These are phyloP conservation scores for Bubo blakistoni DNA, from an alignment of 2,113 vertebrate genomes.

Conservation along the genomic window DNA sequence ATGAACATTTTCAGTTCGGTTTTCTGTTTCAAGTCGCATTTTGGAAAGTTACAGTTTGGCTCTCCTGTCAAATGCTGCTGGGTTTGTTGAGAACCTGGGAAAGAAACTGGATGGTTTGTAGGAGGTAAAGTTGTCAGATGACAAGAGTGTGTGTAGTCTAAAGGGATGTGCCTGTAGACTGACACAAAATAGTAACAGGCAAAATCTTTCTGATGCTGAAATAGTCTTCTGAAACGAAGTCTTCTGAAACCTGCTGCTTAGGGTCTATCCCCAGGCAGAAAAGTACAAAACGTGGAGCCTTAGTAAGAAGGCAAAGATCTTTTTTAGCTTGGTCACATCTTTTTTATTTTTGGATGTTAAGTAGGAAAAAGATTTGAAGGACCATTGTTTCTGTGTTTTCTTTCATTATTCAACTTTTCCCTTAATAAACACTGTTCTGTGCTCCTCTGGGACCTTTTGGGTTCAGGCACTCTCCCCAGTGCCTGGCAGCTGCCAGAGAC, in stretches of 20 bases:
- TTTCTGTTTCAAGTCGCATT: not conserved
- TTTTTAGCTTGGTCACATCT: not conserved
- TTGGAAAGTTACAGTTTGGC: not conserved
- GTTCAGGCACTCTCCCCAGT: constrained; percentile 8
- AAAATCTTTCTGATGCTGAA: not conserved
- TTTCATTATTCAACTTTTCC: constrained; percentile 30
- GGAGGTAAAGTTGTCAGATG: not conserved
- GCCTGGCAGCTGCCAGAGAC: constrained; percentile 26
- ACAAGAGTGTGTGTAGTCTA: not conserved
- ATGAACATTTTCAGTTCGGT: not conserved
- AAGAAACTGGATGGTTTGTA: not conserved
- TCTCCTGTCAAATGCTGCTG: not conserved
- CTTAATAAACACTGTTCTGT: not conserved
- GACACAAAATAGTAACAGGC: not conserved
- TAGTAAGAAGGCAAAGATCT: not conserved
- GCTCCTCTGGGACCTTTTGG: constrained; percentile 1
- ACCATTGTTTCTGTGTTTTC: constrained; percentile 25
- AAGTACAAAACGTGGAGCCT: not conserved
- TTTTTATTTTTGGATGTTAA: constrained; percentile 26
- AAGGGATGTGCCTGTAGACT: not conserved
- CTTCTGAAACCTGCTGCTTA: constrained; percentile 15
- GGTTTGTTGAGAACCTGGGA: not conserved
- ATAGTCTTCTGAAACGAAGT: not conserved
- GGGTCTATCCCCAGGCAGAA: not conserved
- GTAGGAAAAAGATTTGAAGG: constrained; percentile 33